Base-by-base conservation (phyloP, 2,797 vertebrate species). In the Heliangelus exortis region DNA sequence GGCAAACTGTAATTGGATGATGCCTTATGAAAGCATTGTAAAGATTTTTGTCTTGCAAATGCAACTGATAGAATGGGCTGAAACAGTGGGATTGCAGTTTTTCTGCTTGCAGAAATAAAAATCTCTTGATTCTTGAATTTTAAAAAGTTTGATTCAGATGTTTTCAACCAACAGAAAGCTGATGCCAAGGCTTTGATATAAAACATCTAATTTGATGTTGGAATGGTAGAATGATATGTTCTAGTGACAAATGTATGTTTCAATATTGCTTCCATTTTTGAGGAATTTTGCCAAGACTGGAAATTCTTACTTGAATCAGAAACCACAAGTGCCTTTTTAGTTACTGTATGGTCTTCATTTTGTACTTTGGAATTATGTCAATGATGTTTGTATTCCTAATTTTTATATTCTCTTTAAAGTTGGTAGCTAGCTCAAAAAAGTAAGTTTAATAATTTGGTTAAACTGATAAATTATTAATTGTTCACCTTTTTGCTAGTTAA, bases 231-330 rank as follows among this genome's bases (percentile, higher is more conserved):
- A 81, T 39, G 78, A 3, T n/a, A 29, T 94, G 59, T 90, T 87
- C 29, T 72, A 61, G 25, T 68, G 68, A 53, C 16, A 72, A 87
- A 58, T 69, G 5, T 50, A 13, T 72, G 36, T 91, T 91, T 89
- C 62, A 25, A 47, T 84, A 80, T 28, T 50, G 21, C 21, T 89
- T 83, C 39, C 78, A 2, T 54, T 62, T 81, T 59, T 82, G 67
- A 84, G 48, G 65, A 84, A 6, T 71, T 94, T 83, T 90, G 48
- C 55, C 63, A 84, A 82, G 79, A 50, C 51, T 89, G 61, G 78
- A 74, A 90, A 71, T 87, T 31, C 9, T 84, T 85, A 89, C 92
- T 95, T 95, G 90, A 84, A 74, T 84, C 63, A 71, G 59, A 92
- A 93, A 90, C 61, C 47, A 84, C 26, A 95, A 81, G 31, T 92